Base-by-base conservation (phyloP, 2,113 vertebrate genomes). In the Myrmophylax atrothorax region DNA sequence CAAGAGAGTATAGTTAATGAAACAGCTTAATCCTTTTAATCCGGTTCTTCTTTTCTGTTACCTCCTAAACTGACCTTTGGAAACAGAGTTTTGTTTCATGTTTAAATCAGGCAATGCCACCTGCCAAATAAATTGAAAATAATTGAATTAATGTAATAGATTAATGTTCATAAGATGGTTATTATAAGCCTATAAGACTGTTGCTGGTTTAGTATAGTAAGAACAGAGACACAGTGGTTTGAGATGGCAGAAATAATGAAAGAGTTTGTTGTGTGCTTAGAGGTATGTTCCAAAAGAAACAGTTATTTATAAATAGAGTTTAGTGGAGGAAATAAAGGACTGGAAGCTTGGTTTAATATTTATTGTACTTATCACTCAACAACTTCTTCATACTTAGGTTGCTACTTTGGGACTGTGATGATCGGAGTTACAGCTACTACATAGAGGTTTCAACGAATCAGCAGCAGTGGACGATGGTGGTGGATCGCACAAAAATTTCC, bases 381-480 rank as follows among this genome's bases (percentile, higher is more conserved):
- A 40, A 46, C 55, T 81, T 85, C 22, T 87, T 72, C 70, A 38
- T 90, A 29, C 44, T 13, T 95, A 99, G 99, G 97, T 98, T 99
- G 84, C 96, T 99, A 12, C 98, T 99, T 68, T 99, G 99, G 99
- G 99, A 99, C 97, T 99, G 99, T 92, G 99, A 99, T 42, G 99
- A 99, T 75, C 98, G 99, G 40, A 99, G 99, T 94, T 99, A 99
- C 93, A 99, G 99, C 79, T 99, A 99, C 94, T 99, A 99, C 69
- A 97, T 99, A 11, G 99, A 99, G 82, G 98, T 99, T 67, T 99
- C 99, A 82, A 98, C 98, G 8, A 99, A 99, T 91, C 99, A 99
- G 98, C 99, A 99, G 78, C 98, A 99, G 86, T 99, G 99, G 99
- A 98, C 98, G 9, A 99, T 98, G 97, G 99, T 99, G 86, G 98